These are phyloP conservation scores for Salpingus planirostris DNA, from an alignment of 2,888 invertebrate species.

Conservation along the genomic window DNA sequence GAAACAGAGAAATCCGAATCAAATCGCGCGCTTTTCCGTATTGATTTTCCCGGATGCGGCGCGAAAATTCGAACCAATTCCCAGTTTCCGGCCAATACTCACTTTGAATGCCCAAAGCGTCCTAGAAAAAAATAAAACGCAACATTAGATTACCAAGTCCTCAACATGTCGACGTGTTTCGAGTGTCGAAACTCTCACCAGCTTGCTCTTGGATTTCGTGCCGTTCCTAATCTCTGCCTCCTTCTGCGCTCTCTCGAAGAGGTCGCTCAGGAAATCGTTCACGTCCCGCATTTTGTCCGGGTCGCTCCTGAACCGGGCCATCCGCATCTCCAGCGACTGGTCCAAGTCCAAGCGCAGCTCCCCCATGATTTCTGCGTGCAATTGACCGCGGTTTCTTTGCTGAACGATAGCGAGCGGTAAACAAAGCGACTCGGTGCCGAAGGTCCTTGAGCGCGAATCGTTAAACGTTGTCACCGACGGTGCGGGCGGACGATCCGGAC, in stretches of 20 bases:
- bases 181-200: slow-evolving; percentile 29
- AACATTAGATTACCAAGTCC: slow-evolving; percentile 3
- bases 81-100: slow-evolving; percentile 24
- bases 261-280: slow-evolving; percentile 37
- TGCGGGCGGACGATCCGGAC: too few species aligned
- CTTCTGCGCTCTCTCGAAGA: slow-evolving; percentile 36
- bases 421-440: background rate
- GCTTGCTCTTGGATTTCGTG: slow-evolving; percentile 30
- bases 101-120: slow-evolving; percentile 34
- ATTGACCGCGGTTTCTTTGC: too few species aligned
- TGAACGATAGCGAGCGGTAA: background rate
- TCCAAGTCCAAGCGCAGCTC: slow-evolving; percentile 30
- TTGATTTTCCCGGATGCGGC: slow-evolving; percentile 7
- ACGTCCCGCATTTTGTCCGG: slow-evolving; percentile 39
- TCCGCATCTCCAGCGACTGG: slow-evolving; percentile 32
- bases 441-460: too few species aligned
- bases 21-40: slow-evolving; percentile 4
- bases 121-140: slow-evolving; percentile 26
- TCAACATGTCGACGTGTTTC: background rate
- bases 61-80: too few species aligned
- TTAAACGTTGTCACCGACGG: too few species aligned
- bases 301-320: slow-evolving; percentile 38
- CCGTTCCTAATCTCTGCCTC: slow-evolving; percentile 32
- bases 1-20: slow-evolving; percentile 15
- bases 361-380: slow-evolving; percentile 28